A percentile compares a stretch with the other conserved stretches of the same genome.
Evolutionary conservation across 2,888 invertebrate species (phyloP).

Genomic region (Drosophila planitibia): DNA sequence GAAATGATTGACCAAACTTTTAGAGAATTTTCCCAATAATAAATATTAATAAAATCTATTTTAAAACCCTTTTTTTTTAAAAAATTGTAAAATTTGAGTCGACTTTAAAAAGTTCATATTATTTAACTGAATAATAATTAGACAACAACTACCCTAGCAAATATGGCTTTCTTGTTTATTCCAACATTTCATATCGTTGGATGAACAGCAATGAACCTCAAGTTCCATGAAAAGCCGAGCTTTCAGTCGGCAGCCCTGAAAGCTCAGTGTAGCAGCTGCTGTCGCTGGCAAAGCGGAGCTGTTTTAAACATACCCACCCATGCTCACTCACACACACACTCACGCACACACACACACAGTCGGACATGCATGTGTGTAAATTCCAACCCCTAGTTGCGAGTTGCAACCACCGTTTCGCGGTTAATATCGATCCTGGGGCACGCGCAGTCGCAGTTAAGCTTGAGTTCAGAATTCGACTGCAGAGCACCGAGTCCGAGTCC

Average conservation of each 20-base stretch:
- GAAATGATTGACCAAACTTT: not conserved
- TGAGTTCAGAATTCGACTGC: slow-evolving; percentile 16
- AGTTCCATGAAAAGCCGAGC: slow-evolving; percentile 14
- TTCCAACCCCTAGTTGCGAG: slow-evolving; percentile 42
- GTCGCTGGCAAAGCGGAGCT: slow-evolving; percentile 13
- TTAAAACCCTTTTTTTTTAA: not conserved
- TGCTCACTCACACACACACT: not conserved
- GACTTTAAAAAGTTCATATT: not conserved
- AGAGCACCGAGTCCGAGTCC: slow-evolving; percentile 32
- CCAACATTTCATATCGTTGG: not conserved
- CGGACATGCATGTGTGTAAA: not conserved
- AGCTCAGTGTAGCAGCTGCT: slow-evolving; percentile 52
- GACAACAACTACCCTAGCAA: not conserved
- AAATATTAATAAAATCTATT: not conserved
- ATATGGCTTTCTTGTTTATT: not conserved
- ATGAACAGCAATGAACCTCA: slow-evolving; percentile 8
- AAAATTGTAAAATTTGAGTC: not conserved
- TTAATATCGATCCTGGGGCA: slow-evolving; percentile 58
- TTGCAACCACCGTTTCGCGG: slow-evolving; percentile 50
- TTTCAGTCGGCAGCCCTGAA: slow-evolving; percentile 33
- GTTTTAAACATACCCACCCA: not conserved
- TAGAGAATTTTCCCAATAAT: not conserved
- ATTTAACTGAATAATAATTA: not conserved
- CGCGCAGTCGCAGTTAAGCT: slow-evolving; percentile 44
- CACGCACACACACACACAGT: not conserved